Conservation (phyloP, 2,113 vertebrate genomes). For the Pachypanchax playfairii region DNA sequence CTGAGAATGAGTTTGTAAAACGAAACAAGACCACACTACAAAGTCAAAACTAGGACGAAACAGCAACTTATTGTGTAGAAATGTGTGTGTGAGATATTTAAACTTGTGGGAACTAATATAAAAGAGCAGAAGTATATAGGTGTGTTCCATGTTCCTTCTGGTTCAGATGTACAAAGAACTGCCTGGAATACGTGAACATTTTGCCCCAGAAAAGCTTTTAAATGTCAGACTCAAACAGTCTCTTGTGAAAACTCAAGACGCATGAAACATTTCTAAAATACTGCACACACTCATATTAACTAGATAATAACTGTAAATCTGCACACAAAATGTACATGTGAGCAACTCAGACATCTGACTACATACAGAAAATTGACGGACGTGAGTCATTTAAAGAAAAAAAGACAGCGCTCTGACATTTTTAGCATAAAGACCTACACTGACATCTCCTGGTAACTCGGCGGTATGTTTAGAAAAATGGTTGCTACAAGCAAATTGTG, state of each 20-base stretch:
- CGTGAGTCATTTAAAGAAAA: not conserved
- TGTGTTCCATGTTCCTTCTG: not conserved
- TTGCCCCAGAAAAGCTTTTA: no score
- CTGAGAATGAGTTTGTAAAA: conserved; percentile 26
- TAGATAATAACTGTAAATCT: not conserved
- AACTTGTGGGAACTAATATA: conserved; percentile 60
- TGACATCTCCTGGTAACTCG: conserved; percentile 69
- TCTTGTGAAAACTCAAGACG: no score
- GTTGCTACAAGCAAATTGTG: no score
- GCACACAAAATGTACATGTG: not conserved
- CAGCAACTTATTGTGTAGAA: conserved; percentile 36
- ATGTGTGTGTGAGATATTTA: conserved; percentile 52
- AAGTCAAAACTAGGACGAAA: conserved; percentile 57
- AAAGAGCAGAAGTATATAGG: conserved; percentile 25
- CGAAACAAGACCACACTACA: conserved; percentile 55
- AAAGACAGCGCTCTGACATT: not conserved
- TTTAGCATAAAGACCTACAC: conserved; percentile 11
- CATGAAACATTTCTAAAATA: no score
- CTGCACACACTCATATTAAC: not conserved
- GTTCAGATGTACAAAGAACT: not conserved
- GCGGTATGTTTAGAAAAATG: no score
- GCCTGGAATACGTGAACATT: no score
- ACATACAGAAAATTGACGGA: not conserved
- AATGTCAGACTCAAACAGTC: not conserved
- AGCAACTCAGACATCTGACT: not conserved